These are phyloP conservation scores for Ptychoptera albimana DNA, from an alignment of 2,888 invertebrate genomes.

Conservation along the genomic window DNA sequence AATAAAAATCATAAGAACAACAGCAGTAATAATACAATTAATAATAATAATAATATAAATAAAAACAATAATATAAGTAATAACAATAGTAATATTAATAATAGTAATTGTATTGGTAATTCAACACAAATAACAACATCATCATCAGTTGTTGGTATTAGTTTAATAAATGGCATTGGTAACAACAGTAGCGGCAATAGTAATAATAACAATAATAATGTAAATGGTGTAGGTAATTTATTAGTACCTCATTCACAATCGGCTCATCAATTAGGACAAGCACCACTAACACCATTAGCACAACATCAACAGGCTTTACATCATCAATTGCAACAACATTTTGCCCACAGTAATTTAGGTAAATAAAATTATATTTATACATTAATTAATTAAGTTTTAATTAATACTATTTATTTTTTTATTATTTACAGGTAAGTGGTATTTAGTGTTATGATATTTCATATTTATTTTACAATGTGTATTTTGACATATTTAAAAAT, in stretches of 20 bases:
- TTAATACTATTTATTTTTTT: background rate
- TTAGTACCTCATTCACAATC: conserved; percentile 29
- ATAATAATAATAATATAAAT: conserved; percentile 21
- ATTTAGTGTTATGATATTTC: too few species aligned
- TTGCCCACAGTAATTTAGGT: conserved; percentile 33
- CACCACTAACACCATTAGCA: conserved; percentile 31
- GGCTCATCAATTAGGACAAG: conserved; percentile 24
- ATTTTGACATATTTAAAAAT: too few species aligned
- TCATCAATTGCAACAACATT: conserved; percentile 43
- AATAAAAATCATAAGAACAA: conserved; percentile 12
- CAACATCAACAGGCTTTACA: conserved; percentile 46
- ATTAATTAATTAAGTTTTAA: conserved; percentile 2
- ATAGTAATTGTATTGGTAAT: too few species aligned
- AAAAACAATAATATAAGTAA: conserved; percentile 32
- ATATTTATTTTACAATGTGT: too few species aligned
- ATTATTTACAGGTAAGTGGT: too few species aligned
- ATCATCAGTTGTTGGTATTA: conserved; percentile 8
- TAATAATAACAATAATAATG: conserved; percentile 9
- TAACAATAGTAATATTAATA: conserved; percentile 19
- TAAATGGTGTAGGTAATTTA: conserved; percentile 14
- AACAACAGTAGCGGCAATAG: conserved; percentile 9
- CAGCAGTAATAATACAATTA: conserved; percentile 13
- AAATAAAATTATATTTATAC: conserved; percentile 14
- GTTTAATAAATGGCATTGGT: conserved; percentile 13
- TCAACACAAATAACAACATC: conserved; percentile 13